phyloP scores from a whole-genome alignment of 2,888 invertebrate species.

The Drosophila gaucha region DNA sequence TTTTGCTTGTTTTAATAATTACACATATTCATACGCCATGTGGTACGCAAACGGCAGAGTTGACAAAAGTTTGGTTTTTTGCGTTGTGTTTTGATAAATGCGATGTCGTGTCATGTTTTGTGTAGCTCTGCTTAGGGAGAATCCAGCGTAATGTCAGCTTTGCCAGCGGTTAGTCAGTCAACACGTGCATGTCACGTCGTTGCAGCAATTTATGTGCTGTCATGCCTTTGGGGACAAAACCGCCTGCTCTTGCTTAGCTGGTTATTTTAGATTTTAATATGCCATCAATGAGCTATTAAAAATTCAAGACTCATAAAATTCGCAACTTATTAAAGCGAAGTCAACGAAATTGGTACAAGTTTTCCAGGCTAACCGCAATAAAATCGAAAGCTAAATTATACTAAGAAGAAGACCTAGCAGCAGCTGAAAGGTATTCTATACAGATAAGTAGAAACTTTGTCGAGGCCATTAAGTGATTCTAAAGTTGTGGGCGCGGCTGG shows the following conservation, averaged over 20 bases:
- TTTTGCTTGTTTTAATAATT: slow-evolving; percentile 28
- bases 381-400: slow-evolving; percentile 41
- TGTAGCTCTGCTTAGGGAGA: neutral
- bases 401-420: slow-evolving; percentile 19
- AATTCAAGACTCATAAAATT: slow-evolving; percentile 48
- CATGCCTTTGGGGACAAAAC: too few relatives aligned
- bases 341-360: slow-evolving; percentile 42
- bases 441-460: slow-evolving; percentile 46
- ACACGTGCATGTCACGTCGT: slow-evolving; percentile 35
- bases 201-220: slow-evolving; percentile 53
- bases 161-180: slow-evolving; percentile 24
- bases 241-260: slow-evolving; percentile 5
- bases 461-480: slow-evolving; percentile 56
- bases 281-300: slow-evolving; percentile 50
- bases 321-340: slow-evolving; percentile 55
- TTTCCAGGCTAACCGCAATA: slow-evolving; percentile 51
- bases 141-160: slow-evolving; percentile 14
- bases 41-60: slow-evolving; percentile 7
- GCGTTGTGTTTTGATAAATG: slow-evolving; percentile 40
- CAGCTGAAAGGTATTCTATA: slow-evolving; percentile 1
- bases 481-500: slow-evolving; percentile 37
- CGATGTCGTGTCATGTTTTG: slow-evolving; percentile 33
- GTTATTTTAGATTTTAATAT: slow-evolving; percentile 30
- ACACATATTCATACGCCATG: slow-evolving; percentile 28
- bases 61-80: slow-evolving; percentile 15